Base-by-base conservation (phyloP, 1,140 invertebrate genomes). In the Ylistrum balloti region DNA sequence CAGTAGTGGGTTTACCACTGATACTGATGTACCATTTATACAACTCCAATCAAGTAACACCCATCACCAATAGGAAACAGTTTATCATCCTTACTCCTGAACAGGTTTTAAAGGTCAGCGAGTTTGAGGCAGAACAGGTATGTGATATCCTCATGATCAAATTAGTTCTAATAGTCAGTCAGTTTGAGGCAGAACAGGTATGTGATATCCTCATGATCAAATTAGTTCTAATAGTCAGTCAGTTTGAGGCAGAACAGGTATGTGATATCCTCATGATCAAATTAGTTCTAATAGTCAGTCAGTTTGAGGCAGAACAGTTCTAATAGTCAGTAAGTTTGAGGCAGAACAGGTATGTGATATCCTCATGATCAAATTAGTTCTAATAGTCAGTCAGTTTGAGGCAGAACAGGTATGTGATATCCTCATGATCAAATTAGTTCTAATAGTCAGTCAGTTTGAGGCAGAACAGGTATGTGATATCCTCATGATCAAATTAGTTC, bases 81-180 rank as follows among this genome's bases (percentile, higher is more conserved):
- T 97, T 97, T 91, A 96, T 97, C 86, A 94, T 96, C 5, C 96
- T 97, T 88, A 96, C 95, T 32, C 90, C 95, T 90, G 93, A 97
- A 17, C 97, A 97, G 92, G 95, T 97, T 86, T 92, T 94, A 48
- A 92, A 96, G 87, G 93, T 97, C n/a, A 95, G 96, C 33, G 91
- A 95, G 15, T 94, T 94, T 48, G 94, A 96, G 93, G 95, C 95
- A n/a, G 91, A 96, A 88, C 41, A 92, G 88, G 96, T 96, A 92
- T 92, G 93, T 90, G n/a, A 32, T 86, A 33, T 32, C 34, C 20
- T 33, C 20, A 22, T 35, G 10, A 20, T 86, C 95, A 90, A 93
- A 97, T 15, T 97, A 97, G 34, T 35, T 33, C 0, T 86, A 2
- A 28, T n/a, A 5, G 13, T 33, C 85, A 35, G 56, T 85, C 0